Percentiles rank a stretch among this genome's conserved stretches.
phyloP scores from a whole-genome alignment of 2,888 invertebrate species.

The Thumatha senex region DNA sequence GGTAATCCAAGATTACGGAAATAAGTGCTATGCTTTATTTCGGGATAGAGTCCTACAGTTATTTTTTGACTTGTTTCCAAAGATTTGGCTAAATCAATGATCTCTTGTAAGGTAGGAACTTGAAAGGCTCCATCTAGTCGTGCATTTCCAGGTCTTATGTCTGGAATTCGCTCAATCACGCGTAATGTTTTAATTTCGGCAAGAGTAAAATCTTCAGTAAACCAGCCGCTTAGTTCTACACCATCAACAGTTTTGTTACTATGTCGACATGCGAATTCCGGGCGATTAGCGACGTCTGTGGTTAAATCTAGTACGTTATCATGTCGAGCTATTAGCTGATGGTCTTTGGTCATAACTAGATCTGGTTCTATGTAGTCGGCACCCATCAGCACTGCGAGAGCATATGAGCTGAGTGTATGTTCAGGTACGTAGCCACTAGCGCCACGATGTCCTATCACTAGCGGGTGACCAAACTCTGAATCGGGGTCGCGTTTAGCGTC shows the following conservation, averaged over 20 bases:
- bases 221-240: conserved; percentile 59
- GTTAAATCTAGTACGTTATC: conserved; percentile 67
- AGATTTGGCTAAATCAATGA: conserved; percentile 65
- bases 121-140: conserved; percentile 61
- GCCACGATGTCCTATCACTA: conserved; percentile 68
- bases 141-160: conserved; percentile 65
- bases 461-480: conserved; percentile 49
- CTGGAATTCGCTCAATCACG: conserved; percentile 61
- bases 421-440: conserved; percentile 76
- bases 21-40: conserved; percentile 69
- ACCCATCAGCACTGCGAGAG: conserved; percentile 70
- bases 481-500: conserved; percentile 24
- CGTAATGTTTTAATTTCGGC: conserved; percentile 68
- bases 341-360: conserved; percentile 71
- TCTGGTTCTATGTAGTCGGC: conserved; percentile 76
- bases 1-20: conserved; percentile 59
- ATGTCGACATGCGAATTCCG: conserved; percentile 59
- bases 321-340: conserved; percentile 63
- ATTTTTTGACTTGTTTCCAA: conserved; percentile 61
- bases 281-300: conserved; percentile 57
- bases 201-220: conserved; percentile 73
- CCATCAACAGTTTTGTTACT: conserved; percentile 62
- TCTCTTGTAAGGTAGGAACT: conserved; percentile 69
- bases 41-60: conserved; percentile 69
- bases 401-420: conserved; percentile 72